Conservation (phyloP, 53 echinoderm and acorn worm genomes). For the Henricia sp. region DNA sequence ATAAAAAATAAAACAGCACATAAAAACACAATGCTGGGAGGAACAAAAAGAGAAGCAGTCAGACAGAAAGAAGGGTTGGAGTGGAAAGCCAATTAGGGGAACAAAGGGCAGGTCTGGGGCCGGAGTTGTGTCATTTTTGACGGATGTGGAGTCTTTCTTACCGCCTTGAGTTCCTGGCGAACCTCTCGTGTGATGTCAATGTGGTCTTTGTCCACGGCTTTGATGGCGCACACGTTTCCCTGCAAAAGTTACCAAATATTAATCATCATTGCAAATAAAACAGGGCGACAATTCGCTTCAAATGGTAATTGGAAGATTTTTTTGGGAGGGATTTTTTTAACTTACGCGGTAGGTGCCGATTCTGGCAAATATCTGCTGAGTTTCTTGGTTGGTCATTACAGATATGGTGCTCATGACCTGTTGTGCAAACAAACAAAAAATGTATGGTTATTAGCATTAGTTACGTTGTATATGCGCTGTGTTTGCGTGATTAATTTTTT, state of each 20-base stretch:
- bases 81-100: too few relatives aligned
- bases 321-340: too few relatives aligned
- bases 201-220: conserved; percentile 85
- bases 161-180: conserved; percentile 88
- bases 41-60: too few relatives aligned
- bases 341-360: conserved; percentile 94
- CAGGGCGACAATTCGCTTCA: not conserved
- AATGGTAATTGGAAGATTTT: too few relatives aligned
- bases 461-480: too few relatives aligned
- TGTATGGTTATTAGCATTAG: too few relatives aligned
- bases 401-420: conserved; percentile 91
- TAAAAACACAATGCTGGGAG: too few relatives aligned
- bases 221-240: conserved; percentile 95
- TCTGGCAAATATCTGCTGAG: conserved; percentile 92
- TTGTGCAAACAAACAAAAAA: not conserved
- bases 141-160: conserved; percentile 68
- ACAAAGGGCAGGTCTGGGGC: too few relatives aligned
- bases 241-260: not conserved
- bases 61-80: too few relatives aligned
- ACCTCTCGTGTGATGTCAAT: conserved; percentile 81
- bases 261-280: not conserved
- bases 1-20: not conserved
- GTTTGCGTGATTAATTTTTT: too few relatives aligned
- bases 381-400: conserved; percentile 87
- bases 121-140: too few relatives aligned